Percentiles rank a stretch among this genome's conserved stretches.
These are phyloP conservation scores for Stegophylla sp. DNA, from an alignment of 2,888 invertebrate genomes.

Conservation along the genomic window DNA sequence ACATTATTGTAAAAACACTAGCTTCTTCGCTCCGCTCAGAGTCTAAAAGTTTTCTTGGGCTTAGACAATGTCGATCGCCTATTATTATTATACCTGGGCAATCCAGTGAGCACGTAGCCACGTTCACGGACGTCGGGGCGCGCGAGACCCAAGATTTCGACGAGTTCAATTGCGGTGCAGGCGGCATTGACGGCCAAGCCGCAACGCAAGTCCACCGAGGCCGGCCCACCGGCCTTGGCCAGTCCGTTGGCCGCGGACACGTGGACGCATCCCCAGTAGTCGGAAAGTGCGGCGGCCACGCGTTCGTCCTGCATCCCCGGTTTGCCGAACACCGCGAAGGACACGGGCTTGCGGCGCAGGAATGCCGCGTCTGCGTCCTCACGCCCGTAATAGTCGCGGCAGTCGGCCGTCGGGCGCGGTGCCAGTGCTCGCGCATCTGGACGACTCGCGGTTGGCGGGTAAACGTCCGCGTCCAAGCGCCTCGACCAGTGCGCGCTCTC, in stretches of 20 bases:
- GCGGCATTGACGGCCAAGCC: neutral
- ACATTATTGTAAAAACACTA: no score
- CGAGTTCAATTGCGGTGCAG: neutral
- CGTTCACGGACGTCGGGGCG: neutral
- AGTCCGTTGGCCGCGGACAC: constrained; percentile 14
- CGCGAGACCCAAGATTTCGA: neutral
- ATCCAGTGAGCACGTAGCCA: constrained; percentile 48
- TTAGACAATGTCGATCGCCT: no score
- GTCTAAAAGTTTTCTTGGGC: no score
- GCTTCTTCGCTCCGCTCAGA: no score
- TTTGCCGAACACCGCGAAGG: constrained; percentile 36
- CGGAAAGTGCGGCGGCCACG: constrained; percentile 11
- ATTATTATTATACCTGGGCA: constrained; percentile 17
- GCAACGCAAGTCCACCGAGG: neutral
- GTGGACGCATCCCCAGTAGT: constrained; percentile 49
- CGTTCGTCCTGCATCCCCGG: neutral
- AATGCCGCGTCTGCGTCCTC: constrained; percentile 18
- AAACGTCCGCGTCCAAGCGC: neutral
- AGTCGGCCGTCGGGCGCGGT: neutral
- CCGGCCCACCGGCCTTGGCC: neutral
- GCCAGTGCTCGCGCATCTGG: neutral
- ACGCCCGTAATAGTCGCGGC: neutral
- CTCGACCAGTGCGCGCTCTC: constrained; percentile 11
- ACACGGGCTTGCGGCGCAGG: constrained; percentile 17
- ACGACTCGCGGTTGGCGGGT: neutral